A percentile compares a stretch with the other conserved stretches of the same genome.
phyloP scores from a whole-genome alignment of 2,113 vertebrate genomes.

The Riparia riparia region DNA sequence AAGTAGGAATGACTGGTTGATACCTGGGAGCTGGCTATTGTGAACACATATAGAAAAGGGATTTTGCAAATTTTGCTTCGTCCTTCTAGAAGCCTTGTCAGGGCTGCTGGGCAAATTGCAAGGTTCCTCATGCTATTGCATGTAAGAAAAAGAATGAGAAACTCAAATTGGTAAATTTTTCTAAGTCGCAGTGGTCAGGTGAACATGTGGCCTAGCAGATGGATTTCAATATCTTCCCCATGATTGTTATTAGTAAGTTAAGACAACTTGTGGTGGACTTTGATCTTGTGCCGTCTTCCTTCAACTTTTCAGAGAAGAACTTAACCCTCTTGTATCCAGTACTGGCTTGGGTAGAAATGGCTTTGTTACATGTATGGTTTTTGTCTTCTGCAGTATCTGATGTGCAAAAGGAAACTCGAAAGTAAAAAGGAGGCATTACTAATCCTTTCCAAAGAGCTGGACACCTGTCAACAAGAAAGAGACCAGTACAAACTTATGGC shows the following conservation, averaged over 20 bases:
- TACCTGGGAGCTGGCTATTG: neutral
- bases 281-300: neutral
- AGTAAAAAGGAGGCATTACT: conserved; percentile 96
- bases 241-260: neutral
- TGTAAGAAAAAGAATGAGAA: neutral
- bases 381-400: conserved; percentile 82
- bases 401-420: conserved; percentile 93
- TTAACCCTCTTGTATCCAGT: neutral
- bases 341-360: neutral
- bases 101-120: neutral
- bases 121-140: neutral
- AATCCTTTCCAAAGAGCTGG: conserved; percentile 96
- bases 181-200: neutral
- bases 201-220: neutral
- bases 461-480: conserved; percentile 94
- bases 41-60: neutral
- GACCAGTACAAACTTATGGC: conserved; percentile 98
- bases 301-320: neutral
- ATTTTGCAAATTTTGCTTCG: neutral
- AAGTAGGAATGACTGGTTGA: neutral
- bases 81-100: neutral
- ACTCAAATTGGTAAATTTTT: neutral
- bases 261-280: neutral
- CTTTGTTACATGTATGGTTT: neutral
- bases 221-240: neutral